phyloP scores from a whole-genome alignment of 2,797 vertebrate genomes.

The Alosa sapidissima region DNA sequence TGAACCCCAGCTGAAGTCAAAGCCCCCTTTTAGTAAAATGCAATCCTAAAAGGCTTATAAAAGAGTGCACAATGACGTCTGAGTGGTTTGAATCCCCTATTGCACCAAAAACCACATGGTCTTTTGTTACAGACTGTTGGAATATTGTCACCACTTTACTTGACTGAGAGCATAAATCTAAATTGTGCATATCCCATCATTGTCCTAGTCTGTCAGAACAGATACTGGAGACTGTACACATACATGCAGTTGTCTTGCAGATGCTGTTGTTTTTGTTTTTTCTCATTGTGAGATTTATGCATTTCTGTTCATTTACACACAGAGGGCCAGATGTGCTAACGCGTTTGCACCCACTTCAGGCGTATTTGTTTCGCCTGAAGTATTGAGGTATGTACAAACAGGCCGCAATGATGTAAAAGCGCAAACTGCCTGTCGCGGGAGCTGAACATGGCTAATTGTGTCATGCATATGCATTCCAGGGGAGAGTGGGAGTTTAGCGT shows the following conservation, averaged over 20 bases:
- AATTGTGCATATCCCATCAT: background rate
- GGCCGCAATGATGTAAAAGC: too few relatives aligned
- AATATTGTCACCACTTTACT: background rate
- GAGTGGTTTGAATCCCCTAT: background rate
- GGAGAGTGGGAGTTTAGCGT: too few relatives aligned
- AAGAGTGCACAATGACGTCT: background rate
- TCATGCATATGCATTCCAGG: too few relatives aligned
- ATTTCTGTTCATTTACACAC: background rate
- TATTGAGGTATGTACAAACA: too few relatives aligned
- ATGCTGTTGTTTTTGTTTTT: background rate
- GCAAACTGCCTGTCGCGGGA: too few relatives aligned
- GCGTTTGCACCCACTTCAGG: too few relatives aligned
- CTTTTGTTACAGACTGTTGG: background rate
- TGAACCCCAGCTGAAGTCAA: background rate
- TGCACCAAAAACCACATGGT: background rate
- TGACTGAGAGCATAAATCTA: background rate
- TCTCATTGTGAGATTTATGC: background rate
- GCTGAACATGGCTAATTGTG: too few relatives aligned
- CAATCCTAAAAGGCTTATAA: constrained; percentile 1
- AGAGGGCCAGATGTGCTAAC: too few relatives aligned
- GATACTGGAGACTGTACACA: background rate
- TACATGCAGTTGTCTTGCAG: too few relatives aligned
- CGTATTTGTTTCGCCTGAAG: too few relatives aligned
- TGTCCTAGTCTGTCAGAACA: background rate
- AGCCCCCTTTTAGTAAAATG: background rate